phyloP scores from a whole-genome alignment of 2,797 vertebrate species.

The Eulemur albifrons region DNA sequence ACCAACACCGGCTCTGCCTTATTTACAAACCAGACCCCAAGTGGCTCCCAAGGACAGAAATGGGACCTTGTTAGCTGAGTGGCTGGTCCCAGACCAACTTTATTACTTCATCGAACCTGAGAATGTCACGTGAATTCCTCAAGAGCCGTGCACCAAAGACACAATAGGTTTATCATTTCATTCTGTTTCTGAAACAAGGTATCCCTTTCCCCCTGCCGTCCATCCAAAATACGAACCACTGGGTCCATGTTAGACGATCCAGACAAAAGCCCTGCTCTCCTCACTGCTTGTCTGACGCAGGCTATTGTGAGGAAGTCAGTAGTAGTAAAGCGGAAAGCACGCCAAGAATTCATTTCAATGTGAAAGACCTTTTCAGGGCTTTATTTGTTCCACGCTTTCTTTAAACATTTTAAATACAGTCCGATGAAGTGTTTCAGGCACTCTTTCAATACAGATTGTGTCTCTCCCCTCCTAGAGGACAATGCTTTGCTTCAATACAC shows the following conservation, averaged over 20 bases:
- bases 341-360: slow-evolving; percentile 58
- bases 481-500: slow-evolving; percentile 43
- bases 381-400: slow-evolving; percentile 48
- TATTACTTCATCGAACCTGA: neutral
- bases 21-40: neutral
- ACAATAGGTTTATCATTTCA: neutral
- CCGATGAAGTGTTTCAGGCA: slow-evolving; percentile 40
- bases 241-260: neutral
- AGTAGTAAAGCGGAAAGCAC: neutral
- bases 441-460: slow-evolving; percentile 59
- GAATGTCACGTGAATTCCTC: neutral
- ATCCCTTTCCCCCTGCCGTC: neutral
- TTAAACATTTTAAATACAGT: slow-evolving; percentile 55
- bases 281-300: slow-evolving; percentile 8
- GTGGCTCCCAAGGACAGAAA: neutral
- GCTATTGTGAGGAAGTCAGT: neutral
- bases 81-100: neutral
- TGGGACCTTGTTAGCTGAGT: neutral
- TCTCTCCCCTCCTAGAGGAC: slow-evolving; percentile 47
- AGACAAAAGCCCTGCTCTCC: slow-evolving; percentile 33
- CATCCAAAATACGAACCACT: neutral
- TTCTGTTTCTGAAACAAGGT: neutral
- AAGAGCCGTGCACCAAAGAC: neutral
- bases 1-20: neutral
- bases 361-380: slow-evolving; percentile 49